Evolutionary conservation across 2,113 vertebrate species (phyloP).

Genomic region (Ploceus nigricollis): DNA sequence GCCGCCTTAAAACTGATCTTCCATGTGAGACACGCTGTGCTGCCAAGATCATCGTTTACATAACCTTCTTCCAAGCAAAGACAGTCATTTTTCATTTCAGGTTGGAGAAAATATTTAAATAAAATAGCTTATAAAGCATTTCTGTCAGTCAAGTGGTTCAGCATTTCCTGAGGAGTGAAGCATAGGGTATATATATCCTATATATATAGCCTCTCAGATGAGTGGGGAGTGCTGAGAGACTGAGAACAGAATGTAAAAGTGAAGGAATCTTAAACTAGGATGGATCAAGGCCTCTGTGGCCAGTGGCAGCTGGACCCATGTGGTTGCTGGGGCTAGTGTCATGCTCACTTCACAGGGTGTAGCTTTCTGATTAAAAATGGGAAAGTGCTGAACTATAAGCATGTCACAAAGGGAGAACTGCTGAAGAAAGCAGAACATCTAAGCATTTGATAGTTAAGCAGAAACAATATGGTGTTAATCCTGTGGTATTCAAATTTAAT

Average conservation of each 20-base stretch:
- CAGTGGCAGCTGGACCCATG: neutral
- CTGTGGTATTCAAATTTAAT: neutral
- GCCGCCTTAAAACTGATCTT: slow-evolving; percentile 60
- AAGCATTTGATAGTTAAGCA: neutral
- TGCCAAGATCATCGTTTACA: slow-evolving; percentile 68
- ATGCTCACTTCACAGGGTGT: neutral
- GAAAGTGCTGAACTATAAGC: neutral
- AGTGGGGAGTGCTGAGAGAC: neutral
- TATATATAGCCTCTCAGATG: neutral
- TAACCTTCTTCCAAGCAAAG: slow-evolving; percentile 62
- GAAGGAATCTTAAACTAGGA: neutral
- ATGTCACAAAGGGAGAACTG: neutral
- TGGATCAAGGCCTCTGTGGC: neutral
- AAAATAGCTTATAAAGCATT: slow-evolving; percentile 65
- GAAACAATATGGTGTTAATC: neutral
- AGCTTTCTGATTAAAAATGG: neutral
- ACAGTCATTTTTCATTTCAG: slow-evolving; percentile 63
- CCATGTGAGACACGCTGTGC: slow-evolving; percentile 54
- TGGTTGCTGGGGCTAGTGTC: neutral
- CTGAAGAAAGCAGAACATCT: neutral
- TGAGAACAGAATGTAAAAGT: neutral
- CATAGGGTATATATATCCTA: neutral
- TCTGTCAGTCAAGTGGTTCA: slow-evolving; percentile 9
- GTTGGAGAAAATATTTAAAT: slow-evolving; percentile 74
- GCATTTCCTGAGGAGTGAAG: slow-evolving; percentile 8